Base-by-base conservation (phyloP, 2,113 vertebrate genomes). In the Coturnix japonica region DNA sequence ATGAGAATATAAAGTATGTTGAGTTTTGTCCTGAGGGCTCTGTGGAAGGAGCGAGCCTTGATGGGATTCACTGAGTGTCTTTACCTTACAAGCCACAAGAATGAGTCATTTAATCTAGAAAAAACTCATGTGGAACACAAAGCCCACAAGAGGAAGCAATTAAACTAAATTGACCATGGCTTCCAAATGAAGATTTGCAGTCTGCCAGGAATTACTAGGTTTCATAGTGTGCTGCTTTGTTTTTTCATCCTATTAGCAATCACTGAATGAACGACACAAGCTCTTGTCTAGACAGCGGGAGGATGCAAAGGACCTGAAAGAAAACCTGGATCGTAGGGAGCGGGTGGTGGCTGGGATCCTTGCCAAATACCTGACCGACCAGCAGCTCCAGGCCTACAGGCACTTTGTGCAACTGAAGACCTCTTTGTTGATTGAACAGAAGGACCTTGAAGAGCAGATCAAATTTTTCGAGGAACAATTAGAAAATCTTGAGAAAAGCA, bases 221-320 rank as follows among this genome's bases (percentile, higher is more conserved):
- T 65, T 94, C 88, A 94, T 11, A n/a, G 60, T 4, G 30, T 80
- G 76, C 79, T 88, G 83, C 93, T 92, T 53, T 91, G 77, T 49
- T 51, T 44, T 57, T 8, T 76, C 41, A 0, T 60, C 13, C 92
- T 30, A 9, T 57, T 83, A 99, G 99, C 97, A 98, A 89, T 99
- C 98, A 0, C 97, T 99, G 97, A 97, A 98, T 57, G 98, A 98
- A 51, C 96, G 99, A 76, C 98, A 99, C 77, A 79, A 94, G 87
- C 98, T 99, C 89, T 89, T 99, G 94, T 98, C 98, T 67, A 98
- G 97, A 12, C 99, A 99, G 97, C 94, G 98, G 86, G 98, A 99
- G 16, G 99, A 99, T 20, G 99, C 99, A 35, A 98, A 98, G 96
- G 99, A 99, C 75, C 97, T 99, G 94, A 99, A 99, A 85, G 98